phyloP scores from a whole-genome alignment of 2,888 invertebrate genomes.

The Cyaniris semiargus region DNA sequence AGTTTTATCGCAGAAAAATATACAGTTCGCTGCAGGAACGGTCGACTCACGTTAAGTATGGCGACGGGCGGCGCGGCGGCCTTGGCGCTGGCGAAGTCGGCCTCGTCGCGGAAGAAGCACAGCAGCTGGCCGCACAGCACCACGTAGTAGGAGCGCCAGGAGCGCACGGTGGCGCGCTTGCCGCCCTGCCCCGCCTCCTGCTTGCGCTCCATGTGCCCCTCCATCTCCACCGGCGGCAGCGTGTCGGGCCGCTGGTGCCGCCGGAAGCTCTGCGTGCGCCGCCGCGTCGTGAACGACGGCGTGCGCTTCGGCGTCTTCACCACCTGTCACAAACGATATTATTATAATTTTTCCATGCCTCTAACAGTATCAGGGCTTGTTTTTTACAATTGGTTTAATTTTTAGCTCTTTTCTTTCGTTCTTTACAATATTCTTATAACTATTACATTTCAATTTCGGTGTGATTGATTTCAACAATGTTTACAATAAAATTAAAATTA shows the following conservation, averaged over 20 bases:
- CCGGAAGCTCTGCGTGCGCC: conserved; percentile 93
- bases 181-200: conserved; percentile 96
- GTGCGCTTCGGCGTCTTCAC: conserved; percentile 94
- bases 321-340: conserved; percentile 56
- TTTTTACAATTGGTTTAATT: too few species aligned
- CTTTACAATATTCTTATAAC: too few species aligned
- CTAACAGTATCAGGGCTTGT: too few species aligned
- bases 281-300: conserved; percentile 96
- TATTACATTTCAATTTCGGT: too few species aligned
- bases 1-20: too few species aligned
- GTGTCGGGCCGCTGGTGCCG: conserved; percentile 83
- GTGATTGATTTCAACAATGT: too few species aligned
- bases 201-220: conserved; percentile 93
- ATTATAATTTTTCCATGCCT: too few species aligned
- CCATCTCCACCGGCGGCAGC: conserved; percentile 95
- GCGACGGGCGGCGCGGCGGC: conserved; percentile 93
- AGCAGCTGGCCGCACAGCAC: conserved; percentile 97
- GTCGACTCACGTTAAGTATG: conserved; percentile 77
- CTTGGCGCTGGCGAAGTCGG: conserved; percentile 92
- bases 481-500: too few species aligned
- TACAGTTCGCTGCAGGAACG: not conserved
- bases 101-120: conserved; percentile 98
- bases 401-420: too few species aligned
- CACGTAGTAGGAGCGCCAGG: conserved; percentile 97
- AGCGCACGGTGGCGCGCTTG: conserved; percentile 95